phyloP scores from a whole-genome alignment of 1,140 invertebrate species.

The Globodera rostochiensis region DNA sequence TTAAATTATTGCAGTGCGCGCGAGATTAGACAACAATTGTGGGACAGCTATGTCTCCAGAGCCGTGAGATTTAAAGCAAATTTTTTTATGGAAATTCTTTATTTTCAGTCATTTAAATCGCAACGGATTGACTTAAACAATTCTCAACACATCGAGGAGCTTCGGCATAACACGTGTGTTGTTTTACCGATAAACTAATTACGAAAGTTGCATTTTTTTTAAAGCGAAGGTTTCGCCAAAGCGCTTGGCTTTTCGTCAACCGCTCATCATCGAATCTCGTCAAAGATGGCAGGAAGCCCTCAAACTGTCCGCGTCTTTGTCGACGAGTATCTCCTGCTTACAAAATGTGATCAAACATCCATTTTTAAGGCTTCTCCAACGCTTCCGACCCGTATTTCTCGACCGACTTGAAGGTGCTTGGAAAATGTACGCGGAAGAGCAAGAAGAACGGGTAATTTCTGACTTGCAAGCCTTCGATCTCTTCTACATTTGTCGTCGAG shows the following conservation, averaged over 20 bases:
- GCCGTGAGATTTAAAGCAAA: conserved; percentile 29
- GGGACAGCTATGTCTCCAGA: conserved; percentile 40
- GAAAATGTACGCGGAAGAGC: conserved; percentile 49
- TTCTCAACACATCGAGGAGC: conserved; percentile 62
- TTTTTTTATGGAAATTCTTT: background rate
- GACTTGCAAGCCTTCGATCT: conserved; percentile 54
- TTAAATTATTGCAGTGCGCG: conserved; percentile 61
- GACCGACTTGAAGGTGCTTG: conserved; percentile 59
- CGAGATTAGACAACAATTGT: conserved; percentile 36
- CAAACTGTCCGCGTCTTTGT: conserved; percentile 63
- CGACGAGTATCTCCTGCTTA: conserved; percentile 40
- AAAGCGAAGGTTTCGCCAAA: conserved; percentile 62
- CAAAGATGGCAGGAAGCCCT: conserved; percentile 63
- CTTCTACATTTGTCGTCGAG: conserved; percentile 62
- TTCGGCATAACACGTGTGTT: conserved; percentile 50
- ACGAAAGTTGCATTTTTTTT: conserved; percentile 26
- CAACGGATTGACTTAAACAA: conserved; percentile 62
- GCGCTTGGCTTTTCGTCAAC: conserved; percentile 55
- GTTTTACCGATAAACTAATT: background rate
- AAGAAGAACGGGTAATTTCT: conserved; percentile 46
- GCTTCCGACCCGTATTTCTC: conserved; percentile 60
- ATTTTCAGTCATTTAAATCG: conserved; percentile 41
- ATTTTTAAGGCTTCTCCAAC: conserved; percentile 45
- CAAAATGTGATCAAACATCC: background rate
- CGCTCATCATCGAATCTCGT: conserved; percentile 59